Evolutionary conservation across 2,888 invertebrate species (phyloP).

Genomic region (Sminthurinus aureus): DNA sequence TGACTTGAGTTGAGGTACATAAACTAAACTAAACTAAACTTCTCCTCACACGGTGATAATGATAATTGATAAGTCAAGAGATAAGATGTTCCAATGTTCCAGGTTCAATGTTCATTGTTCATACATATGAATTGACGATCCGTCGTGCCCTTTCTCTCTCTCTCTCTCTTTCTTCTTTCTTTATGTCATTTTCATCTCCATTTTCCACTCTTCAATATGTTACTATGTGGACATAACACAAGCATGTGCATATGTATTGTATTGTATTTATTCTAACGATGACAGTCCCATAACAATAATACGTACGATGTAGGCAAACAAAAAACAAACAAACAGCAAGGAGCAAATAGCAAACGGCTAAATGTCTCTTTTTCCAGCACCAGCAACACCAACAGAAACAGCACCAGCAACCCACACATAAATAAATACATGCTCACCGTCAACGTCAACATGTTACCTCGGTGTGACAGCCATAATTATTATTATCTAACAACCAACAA

Average conservation of each 20-base stretch:
- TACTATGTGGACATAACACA: neutral
- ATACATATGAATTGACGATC: neutral
- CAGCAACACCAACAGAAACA: too few relatives aligned
- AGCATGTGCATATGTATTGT: too few relatives aligned
- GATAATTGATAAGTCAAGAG: constrained; percentile 39
- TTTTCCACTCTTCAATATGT: neutral
- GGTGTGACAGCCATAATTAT: constrained; percentile 18
- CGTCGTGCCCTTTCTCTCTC: neutral
- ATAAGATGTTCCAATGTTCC: constrained; percentile 21
- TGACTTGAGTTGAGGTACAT: too few relatives aligned
- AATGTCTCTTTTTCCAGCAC: too few relatives aligned
- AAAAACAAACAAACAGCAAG: too few relatives aligned
- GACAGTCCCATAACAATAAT: neutral
- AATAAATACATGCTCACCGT: neutral
- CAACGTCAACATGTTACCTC: constrained; percentile 20
- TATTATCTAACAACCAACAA: constrained; percentile 3
- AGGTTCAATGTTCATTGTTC: too few relatives aligned
- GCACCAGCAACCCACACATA: too few relatives aligned
- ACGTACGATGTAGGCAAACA: too few relatives aligned
- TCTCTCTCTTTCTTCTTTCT: neutral
- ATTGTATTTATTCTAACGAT: neutral
- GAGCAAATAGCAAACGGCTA: too few relatives aligned
- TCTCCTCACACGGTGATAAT: neutral
- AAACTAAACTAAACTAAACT: neutral
- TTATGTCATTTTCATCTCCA: too few relatives aligned